These are phyloP conservation scores for Charaxes varanes DNA, from an alignment of 1,140 invertebrate genomes.

Conservation along the genomic window DNA sequence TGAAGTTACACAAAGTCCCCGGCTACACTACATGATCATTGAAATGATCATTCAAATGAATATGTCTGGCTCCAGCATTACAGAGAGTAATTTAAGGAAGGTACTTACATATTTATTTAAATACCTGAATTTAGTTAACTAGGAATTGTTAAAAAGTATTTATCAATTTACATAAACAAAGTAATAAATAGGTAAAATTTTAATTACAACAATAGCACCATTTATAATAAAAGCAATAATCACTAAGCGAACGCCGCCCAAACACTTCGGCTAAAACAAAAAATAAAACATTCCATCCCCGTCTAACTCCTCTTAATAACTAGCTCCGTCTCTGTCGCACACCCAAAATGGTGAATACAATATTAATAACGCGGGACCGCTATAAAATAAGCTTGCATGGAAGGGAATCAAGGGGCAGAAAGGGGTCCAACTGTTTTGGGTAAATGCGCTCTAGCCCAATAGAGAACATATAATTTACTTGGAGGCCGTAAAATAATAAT, in stretches of 20 bases:
- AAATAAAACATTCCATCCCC: slow-evolving; percentile 18
- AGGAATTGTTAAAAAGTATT: too few species aligned
- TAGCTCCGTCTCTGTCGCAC: slow-evolving; percentile 27
- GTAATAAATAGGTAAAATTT: too few species aligned
- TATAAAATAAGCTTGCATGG: slow-evolving; percentile 19
- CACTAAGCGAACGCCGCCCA: slow-evolving; percentile 12
- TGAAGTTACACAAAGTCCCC: too few species aligned
- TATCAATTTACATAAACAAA: too few species aligned
- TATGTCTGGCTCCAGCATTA: too few species aligned
- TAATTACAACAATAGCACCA: too few species aligned
- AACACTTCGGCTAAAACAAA: slow-evolving; percentile 9
- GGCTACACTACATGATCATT: too few species aligned
- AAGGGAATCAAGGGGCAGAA: background rate
- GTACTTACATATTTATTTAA: too few species aligned
- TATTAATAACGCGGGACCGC: slow-evolving; percentile 24
- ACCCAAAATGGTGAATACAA: slow-evolving; percentile 34
- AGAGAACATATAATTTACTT: slow-evolving; percentile 42
- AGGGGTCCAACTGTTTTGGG: slow-evolving; percentile 22
- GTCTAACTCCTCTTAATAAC: slow-evolving; percentile 28
- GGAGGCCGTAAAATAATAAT: slow-evolving; percentile 44
- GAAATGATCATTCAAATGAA: too few species aligned
- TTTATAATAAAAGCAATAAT: slow-evolving; percentile 15
- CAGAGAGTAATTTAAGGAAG: too few species aligned
- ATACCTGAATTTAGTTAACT: too few species aligned
- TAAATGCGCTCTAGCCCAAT: slow-evolving; percentile 16